A percentile compares a stretch with the other conserved stretches of the same genome.
Evolutionary conservation across 2,113 vertebrate genomes (phyloP).

Genomic region (Chionomys nivalis): DNA sequence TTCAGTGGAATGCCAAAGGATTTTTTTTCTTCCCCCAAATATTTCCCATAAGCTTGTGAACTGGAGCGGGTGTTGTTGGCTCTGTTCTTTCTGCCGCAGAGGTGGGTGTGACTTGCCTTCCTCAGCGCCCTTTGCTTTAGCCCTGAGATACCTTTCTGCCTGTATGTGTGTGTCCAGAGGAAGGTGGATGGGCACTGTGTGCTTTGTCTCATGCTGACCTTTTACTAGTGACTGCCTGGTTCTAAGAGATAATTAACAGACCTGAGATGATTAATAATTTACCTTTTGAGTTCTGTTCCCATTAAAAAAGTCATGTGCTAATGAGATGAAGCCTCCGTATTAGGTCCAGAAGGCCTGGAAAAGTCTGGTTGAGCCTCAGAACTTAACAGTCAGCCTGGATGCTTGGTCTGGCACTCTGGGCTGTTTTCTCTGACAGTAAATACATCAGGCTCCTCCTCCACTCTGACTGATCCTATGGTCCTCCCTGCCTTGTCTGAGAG

Average conservation of each 20-base stretch:
- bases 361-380: background rate
- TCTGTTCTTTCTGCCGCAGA: background rate
- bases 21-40: background rate
- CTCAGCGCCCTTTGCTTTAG: background rate
- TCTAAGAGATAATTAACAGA: conserved; percentile 62
- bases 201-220: background rate
- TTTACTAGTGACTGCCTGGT: background rate
- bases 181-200: background rate
- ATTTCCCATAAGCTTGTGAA: conserved; percentile 21
- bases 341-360: background rate
- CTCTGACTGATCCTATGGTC: background rate
- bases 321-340: background rate
- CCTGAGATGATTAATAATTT: conserved; percentile 59
- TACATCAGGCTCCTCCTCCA: background rate
- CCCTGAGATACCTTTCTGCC: background rate
- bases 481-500: background rate
- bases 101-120: background rate
- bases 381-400: background rate
- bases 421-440: background rate
- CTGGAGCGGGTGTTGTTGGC: background rate
- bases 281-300: conserved; percentile 57
- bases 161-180: background rate
- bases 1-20: background rate
- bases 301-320: conserved; percentile 27
- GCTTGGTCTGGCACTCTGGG: background rate